phyloP scores from a whole-genome alignment of 2,888 invertebrate genomes.

The Aleiodes leptofemur region DNA sequence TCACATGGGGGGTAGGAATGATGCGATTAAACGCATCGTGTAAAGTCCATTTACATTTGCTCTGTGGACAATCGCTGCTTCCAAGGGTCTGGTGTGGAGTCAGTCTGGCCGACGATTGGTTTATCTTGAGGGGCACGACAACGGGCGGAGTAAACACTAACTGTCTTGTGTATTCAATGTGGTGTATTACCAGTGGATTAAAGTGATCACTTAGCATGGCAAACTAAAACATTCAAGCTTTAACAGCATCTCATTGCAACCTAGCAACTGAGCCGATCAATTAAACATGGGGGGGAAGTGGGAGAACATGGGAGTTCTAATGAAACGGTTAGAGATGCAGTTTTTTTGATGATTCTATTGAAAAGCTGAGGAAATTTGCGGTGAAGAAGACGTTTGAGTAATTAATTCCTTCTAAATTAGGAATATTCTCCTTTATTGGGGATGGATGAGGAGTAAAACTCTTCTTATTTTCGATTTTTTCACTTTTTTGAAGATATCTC shows the following conservation, averaged over 20 bases:
- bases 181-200: conserved; percentile 26
- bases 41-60: conserved; percentile 57
- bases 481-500: too few species aligned
- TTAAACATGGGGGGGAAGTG: neutral
- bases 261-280: conserved; percentile 40
- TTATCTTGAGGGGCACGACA: conserved; percentile 53
- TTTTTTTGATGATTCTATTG: too few species aligned
- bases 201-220: conserved; percentile 53
- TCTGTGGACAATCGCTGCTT: conserved; percentile 33
- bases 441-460: too few species aligned
- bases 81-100: neutral
- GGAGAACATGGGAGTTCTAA: neutral
- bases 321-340: too few species aligned
- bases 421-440: too few species aligned
- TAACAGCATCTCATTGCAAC: conserved; percentile 38
- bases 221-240: conserved; percentile 46
- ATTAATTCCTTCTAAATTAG: too few species aligned
- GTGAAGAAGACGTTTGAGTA: too few species aligned
- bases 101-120: conserved; percentile 51
- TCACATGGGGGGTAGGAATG: conserved; percentile 17
- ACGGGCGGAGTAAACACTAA: conserved; percentile 50
- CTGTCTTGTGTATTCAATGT: conserved; percentile 39
- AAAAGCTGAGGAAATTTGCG: too few species aligned
- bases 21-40: conserved; percentile 54
- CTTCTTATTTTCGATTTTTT: too few species aligned